Conservation (phyloP, 1,140 invertebrate species). For the Homarus americanus region DNA sequence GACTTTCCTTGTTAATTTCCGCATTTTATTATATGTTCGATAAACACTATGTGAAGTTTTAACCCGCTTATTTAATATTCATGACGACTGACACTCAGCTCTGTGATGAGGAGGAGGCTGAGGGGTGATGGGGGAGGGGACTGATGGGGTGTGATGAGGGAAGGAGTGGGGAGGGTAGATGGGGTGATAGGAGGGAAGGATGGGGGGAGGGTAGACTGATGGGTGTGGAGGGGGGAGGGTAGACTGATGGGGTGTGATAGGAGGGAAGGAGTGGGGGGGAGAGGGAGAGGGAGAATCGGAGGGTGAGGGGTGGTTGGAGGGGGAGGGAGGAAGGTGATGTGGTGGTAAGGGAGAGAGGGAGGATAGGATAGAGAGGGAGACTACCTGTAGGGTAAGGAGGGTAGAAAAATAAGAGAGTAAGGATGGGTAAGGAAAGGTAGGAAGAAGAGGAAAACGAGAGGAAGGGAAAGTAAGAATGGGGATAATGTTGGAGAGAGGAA, state of each 20-base stretch:
- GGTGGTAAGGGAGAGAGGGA: not conserved
- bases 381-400: too few species aligned
- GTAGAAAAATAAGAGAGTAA: too few species aligned
- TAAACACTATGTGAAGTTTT: too few species aligned
- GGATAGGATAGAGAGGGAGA: not conserved
- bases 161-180: not conserved
- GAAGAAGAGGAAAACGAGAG: too few species aligned
- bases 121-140: not conserved
- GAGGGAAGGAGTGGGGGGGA: not conserved
- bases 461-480: too few species aligned
- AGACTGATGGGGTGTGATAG: not conserved
- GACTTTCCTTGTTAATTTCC: constrained; percentile 41
- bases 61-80: too few species aligned
- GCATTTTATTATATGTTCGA: constrained; percentile 20
- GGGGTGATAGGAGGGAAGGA: not conserved
- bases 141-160: not conserved
- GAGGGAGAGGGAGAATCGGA: too few species aligned
- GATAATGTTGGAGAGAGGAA: too few species aligned
- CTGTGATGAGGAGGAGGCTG: not conserved
- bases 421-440: too few species aligned
- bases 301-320: too few species aligned
- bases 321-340: too few species aligned
- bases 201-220: not conserved
- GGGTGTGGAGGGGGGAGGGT: not conserved
- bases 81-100: too few species aligned